Conservation (phyloP, 2,888 invertebrate genomes). For the Phragmatobia fuliginosa region DNA sequence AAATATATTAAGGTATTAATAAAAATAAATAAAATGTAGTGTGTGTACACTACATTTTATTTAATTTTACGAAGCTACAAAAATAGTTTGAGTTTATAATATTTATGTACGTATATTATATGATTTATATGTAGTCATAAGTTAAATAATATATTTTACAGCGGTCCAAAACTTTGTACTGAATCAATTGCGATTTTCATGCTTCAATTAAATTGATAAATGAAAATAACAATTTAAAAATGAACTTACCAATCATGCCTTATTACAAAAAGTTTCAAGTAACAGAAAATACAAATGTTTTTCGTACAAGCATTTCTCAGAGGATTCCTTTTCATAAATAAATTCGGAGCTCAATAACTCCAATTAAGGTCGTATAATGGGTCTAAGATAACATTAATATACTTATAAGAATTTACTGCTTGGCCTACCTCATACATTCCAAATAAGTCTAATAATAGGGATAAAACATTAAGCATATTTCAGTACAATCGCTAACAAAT, state of each 20-base stretch:
- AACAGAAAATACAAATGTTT: not conserved
- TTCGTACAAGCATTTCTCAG: not conserved
- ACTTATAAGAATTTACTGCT: conserved; percentile 16
- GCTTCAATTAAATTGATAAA: not conserved
- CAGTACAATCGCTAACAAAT: conserved; percentile 23
- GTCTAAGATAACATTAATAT: conserved; percentile 14
- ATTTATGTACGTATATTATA: no score
- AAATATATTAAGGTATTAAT: no score
- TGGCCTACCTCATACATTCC: conserved; percentile 4
- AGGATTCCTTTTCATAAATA: not conserved
- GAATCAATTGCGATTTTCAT: not conserved
- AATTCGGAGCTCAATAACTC: conserved; percentile 6
- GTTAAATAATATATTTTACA: no score
- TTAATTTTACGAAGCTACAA: no score
- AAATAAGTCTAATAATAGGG: conserved; percentile 16
- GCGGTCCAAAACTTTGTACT: no score
- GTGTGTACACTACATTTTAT: no score
- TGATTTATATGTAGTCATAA: no score
- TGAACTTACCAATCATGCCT: not conserved
- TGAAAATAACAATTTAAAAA: not conserved
- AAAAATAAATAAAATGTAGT: no score
- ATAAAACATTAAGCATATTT: conserved; percentile 16
- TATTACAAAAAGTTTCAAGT: not conserved
- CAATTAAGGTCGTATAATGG: conserved; percentile 11
- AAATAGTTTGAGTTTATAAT: no score